Evolutionary conservation across 2,797 vertebrate genomes (phyloP).

Genomic region (Etheostoma nigrum): DNA sequence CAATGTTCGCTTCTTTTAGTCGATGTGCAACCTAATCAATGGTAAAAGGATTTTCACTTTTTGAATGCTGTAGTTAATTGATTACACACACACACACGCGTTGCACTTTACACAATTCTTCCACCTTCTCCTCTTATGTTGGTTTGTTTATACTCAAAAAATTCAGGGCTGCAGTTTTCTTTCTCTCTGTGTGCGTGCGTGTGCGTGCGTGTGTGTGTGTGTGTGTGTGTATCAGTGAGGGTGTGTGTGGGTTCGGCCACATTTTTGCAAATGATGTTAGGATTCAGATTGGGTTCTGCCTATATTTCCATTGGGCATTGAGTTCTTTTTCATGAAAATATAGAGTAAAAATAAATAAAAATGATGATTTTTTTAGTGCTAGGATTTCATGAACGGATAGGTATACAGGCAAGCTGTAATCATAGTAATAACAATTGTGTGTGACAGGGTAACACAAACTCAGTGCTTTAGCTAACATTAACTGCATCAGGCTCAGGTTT

Average conservation of each 20-base stretch:
- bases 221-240: too few species aligned
- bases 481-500: background rate
- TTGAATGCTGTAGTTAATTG: constrained; percentile 45
- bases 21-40: constrained; percentile 23
- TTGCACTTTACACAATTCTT: background rate
- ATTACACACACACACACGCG: constrained; percentile 19
- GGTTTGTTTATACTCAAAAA: constrained; percentile 28
- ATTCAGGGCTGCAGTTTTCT: background rate
- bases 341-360: background rate
- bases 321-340: background rate
- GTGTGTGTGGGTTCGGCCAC: background rate
- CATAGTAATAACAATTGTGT: background rate
- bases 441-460: background rate
- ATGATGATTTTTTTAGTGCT: background rate
- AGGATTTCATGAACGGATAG: background rate
- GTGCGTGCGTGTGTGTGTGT: background rate
- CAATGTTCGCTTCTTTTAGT: constrained; percentile 7
- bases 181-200: background rate
- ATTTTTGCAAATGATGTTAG: background rate
- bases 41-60: constrained; percentile 48
- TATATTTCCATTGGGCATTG: background rate
- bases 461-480: background rate
- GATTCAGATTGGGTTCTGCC: background rate
- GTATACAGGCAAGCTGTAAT: background rate
- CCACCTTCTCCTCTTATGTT: constrained; percentile 33